Percentiles rank a stretch among this genome's conserved stretches.
Evolutionary conservation across 2,113 vertebrate genomes (phyloP).

Genomic region (Pavo muticus): DNA sequence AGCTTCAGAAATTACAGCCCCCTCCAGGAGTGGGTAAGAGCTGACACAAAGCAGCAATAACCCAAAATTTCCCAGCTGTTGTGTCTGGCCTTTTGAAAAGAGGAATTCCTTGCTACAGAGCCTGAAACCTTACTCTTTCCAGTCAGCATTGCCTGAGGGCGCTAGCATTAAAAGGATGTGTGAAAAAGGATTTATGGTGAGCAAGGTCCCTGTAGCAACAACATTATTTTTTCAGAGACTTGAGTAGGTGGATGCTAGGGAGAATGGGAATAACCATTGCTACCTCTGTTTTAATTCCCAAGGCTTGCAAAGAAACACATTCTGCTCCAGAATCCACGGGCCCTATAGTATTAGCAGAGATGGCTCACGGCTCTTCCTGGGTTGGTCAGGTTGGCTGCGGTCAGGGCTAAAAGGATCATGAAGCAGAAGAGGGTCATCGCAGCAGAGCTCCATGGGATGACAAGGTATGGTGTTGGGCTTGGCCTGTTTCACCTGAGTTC

Average conservation of each 20-base stretch:
- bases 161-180: neutral
- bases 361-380: neutral
- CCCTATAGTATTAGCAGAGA: neutral
- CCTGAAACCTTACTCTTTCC: slow-evolving; percentile 26
- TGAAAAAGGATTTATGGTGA: slow-evolving; percentile 15
- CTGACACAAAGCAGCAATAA: slow-evolving; percentile 57
- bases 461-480: neutral
- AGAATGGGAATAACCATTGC: neutral
- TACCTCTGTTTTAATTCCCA: neutral
- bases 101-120: slow-evolving; percentile 34
- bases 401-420: neutral
- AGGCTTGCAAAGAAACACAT: neutral
- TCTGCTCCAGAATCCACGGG: neutral
- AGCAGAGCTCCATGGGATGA: neutral
- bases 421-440: neutral
- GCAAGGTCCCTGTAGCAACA: slow-evolving; percentile 3
- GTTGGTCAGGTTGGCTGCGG: neutral
- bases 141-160: neutral
- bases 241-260: neutral
- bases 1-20: slow-evolving; percentile 37
- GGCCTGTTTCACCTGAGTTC: neutral
- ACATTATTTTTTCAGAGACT: neutral
- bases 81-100: slow-evolving; percentile 55
- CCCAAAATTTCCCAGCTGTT: slow-evolving; percentile 56
- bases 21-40: slow-evolving; percentile 27